Evolutionary conservation across 1,140 invertebrate genomes (phyloP), one percentile per base, ranked within the genome.

Genomic region (Pectinophora gossypiella): DNA sequence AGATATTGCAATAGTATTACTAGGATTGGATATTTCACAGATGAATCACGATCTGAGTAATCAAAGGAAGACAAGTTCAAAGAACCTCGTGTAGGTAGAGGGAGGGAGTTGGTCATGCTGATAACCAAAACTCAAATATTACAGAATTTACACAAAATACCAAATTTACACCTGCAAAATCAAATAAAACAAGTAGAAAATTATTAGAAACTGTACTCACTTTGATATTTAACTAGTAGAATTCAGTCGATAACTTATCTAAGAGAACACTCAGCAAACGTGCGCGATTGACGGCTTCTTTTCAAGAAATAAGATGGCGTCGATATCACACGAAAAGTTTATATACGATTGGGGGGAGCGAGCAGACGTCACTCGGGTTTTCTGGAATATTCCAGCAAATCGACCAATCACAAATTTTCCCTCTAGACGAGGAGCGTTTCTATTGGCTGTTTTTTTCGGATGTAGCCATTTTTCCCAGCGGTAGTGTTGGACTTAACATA

Each of bases 241-340:
- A 54, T 48, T 64, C 65, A 68, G 61, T 68, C 59, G 72, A 68
- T 71, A 70, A 79, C 65, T 77, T 74, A 67, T 44, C 62, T 69
- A 73, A 66, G 64, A 71, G 72, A 72, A 66, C 72, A 71, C 79
- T 84, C 76, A 75, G 80, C 79, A 83, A 82, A 79, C 58, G 80
- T 86, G 83, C 77, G 79, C 79, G 79, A 84, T 78, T 80, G 76
- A 72, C 83, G 79, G 79, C 70, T 78, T 81, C 75, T 69, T 72
- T 69, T 72, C 61, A 71, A 64, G 70, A 78, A 83, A 74, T 86
- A 80, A 86, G 64, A 72, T 75, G 73, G 76, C 73, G 68, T 21
- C 38, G 46, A 49, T 51, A 23, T 48, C 48, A 50, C 49, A 50
- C 49, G 57, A 54, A 67, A 40, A 40, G 49, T 75, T 69, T 78